Conservation (phyloP, 2,797 vertebrate species). For the Buceros bicornis region DNA sequence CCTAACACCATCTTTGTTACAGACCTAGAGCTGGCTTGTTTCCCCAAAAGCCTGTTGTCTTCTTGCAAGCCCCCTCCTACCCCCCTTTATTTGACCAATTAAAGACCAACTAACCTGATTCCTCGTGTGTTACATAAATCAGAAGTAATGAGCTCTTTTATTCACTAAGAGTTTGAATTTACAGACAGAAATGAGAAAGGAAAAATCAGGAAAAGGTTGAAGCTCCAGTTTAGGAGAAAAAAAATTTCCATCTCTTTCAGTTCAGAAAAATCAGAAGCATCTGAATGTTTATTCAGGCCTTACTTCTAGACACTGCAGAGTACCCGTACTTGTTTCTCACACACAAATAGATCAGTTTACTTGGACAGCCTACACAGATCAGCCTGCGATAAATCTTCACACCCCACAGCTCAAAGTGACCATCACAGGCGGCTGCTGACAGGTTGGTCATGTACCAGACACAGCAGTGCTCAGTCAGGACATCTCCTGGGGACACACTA, state of each 20-base stretch:
- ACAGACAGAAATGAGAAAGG: neutral
- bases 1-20: no score
- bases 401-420: neutral
- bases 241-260: neutral
- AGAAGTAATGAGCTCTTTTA: neutral
- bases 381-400: neutral
- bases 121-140: neutral
- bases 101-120: neutral
- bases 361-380: neutral
- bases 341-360: neutral
- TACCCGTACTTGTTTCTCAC: neutral
- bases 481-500: neutral
- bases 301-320: neutral
- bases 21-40: neutral
- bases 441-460: accelerated
- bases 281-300: no score
- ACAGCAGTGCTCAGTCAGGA: neutral
- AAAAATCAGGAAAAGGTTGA: neutral
- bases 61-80: neutral
- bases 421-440: neutral
- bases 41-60: neutral
- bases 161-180: neutral
- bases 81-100: neutral
- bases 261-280: neutral
- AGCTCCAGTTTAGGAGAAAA: neutral